Evolutionary conservation across 2,113 vertebrate species (phyloP), one percentile per base, ranked within the genome.

Genomic region (Rhinolophus ferrumequinum): DNA sequence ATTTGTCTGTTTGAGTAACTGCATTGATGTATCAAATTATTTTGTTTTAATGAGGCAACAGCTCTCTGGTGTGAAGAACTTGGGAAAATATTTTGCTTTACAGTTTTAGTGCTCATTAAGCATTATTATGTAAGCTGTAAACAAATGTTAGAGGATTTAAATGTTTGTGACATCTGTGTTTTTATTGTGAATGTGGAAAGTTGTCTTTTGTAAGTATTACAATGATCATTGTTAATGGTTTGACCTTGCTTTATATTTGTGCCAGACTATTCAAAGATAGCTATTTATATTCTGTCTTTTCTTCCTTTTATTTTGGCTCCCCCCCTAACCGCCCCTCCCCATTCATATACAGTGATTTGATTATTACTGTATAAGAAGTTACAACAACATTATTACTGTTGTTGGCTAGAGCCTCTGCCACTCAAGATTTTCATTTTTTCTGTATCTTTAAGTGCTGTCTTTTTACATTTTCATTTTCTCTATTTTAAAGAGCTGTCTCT

Each of bases 201-300:
- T 96, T 97, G 96, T 35, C 83, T 92, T 97, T 97, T 87, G 38
- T 91, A 82, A 94, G 82, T 83, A 19, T 86, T 94, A 38, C 66
- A 96, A 38, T 95, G 90, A 88, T 95, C 41, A 67, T 66, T 18
- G 30, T 33, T 94, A 66, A 56, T 66, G 73, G 24, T 79, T 44
- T 97, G 93, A 92, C 90, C 88, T 93, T 97, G 67, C 70, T 97
- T 95, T 97, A 69, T 64, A 91, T 97, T 97, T 95, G 64, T 96
- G 73, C 83, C 88, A 95, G 86, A 93, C 70, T 94, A 41, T 92
- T 83, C 81, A 93, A 22, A 87, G 88, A 96, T 18, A 44, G 66
- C 89, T 97, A 67, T 96, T 98, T 98, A 84, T 80, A 96, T 90
- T 69, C 67, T 98, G 64, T 97, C 69, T 67, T 94, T 91, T 62